Evolutionary conservation across 2,888 invertebrate genomes (phyloP).

Genomic region (Drosophila gaucha): DNA sequence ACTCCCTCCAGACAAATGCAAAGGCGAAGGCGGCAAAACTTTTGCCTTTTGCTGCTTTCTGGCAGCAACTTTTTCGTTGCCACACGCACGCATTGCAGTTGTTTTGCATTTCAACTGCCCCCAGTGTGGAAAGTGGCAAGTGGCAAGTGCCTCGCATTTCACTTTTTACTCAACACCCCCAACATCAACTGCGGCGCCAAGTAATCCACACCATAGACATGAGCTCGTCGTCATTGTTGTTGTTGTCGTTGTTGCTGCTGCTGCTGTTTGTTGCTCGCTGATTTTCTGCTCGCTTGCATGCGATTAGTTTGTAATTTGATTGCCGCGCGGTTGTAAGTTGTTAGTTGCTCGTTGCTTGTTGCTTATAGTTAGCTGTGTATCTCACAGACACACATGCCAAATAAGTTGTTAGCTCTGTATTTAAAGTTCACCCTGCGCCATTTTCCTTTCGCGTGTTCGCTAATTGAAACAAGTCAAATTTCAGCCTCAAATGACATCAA

Average conservation of each 20-base stretch:
- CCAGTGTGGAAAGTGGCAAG: conserved; percentile 51
- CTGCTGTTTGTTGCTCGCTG: conserved; percentile 44
- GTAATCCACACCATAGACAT: conserved; percentile 72
- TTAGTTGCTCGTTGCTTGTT: conserved; percentile 2
- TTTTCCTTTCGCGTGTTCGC: conserved; percentile 60
- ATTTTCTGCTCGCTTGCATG: conserved; percentile 79
- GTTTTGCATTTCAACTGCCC: conserved; percentile 62
- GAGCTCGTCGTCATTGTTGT: conserved; percentile 41
- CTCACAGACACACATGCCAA: conserved; percentile 58
- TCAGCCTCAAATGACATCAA: conserved; percentile 62
- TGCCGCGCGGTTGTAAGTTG: conserved; percentile 63
- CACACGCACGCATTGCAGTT: conserved; percentile 80
- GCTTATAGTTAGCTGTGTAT: conserved; percentile 29
- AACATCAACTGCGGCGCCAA: conserved; percentile 43
- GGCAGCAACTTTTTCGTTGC: conserved; percentile 41
- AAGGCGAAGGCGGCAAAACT: conserved; percentile 57
- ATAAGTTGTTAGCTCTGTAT: conserved; percentile 67
- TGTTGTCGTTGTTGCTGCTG: conserved; percentile 15
- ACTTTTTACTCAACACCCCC: conserved; percentile 68
- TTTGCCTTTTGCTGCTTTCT: conserved; percentile 36
- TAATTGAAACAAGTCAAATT: conserved; percentile 75
- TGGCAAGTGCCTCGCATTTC: conserved; percentile 55
- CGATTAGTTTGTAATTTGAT: conserved; percentile 83
- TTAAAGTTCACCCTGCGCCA: conserved; percentile 52
- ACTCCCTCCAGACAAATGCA: conserved; percentile 51